Base-by-base conservation (phyloP, 1,140 invertebrate species). In the Platyscapa corneri region DNA sequence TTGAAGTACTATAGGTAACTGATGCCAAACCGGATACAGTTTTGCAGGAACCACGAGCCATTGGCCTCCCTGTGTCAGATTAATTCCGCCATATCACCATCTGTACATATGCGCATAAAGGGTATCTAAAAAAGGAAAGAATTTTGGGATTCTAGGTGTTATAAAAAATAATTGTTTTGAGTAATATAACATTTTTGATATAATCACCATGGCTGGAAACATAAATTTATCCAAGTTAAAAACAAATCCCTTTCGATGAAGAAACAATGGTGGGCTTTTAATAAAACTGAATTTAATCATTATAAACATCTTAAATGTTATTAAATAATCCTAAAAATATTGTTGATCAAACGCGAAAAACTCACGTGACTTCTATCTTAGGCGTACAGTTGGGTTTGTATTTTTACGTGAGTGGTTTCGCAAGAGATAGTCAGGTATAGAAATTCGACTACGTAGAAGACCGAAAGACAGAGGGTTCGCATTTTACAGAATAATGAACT, bases 1-100 rank as follows among this genome's bases (percentile, higher is more conserved):
- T 82, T 34, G 42, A 82, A 72, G 65, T 49, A 81, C 37, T 20
- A 49, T 42, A 79, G 27, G 23, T 56, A 64, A 46, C 75, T n/a
- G 20, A 16, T 72, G 65, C 79, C 79, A 82, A 82, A 82, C 70
- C 67, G 27, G 70, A 82, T 12, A 27, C 5, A 10, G 30, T 14
- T 7, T 12, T 46, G 37, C n/a, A 76, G 37, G 18, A 76, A 32
- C 42, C 49, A 18, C 18, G 49, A 60, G 32, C 34, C 77, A 79
- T 39, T 8, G 32, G 53, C 32, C 46, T 53, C n/a, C 30, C 46
- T 39, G 53, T 14, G 18, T 32, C 32, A 67, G 3, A 82, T 82
- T 82, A 82, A 74, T 82, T 82, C 49, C 34, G 14, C 32, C 27
- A 16, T n/a, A 27, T 10, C 39, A 49, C 37, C 65, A 27, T 23